Base-by-base conservation (phyloP, 2,888 invertebrate species). In the Nipponacmea schrenckii region DNA sequence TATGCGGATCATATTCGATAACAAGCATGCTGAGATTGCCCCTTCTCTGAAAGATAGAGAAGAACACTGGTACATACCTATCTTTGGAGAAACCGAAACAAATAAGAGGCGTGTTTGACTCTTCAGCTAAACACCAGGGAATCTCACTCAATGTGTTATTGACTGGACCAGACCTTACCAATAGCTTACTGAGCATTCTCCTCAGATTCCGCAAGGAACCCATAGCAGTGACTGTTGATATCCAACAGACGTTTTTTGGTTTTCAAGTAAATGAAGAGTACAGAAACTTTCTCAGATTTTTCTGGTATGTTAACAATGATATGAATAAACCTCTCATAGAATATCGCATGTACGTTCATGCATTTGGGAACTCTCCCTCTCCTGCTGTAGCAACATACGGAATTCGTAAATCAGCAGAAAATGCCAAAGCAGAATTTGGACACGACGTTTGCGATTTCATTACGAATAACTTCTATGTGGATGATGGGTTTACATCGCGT, bases 111-210 rank as follows among this genome's bases (percentile, higher is more conserved):
- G n/a, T n/a, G n/a, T n/a, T n/a, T n/a, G n/a, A n/a, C n/a, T n/a
- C n/a, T n/a, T n/a, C n/a, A n/a, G n/a, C n/a, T n/a, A n/a, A n/a
- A n/a, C n/a, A n/a, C n/a, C n/a, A n/a, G n/a, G n/a, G n/a, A n/a
- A n/a, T n/a, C n/a, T n/a, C n/a, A n/a, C n/a, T n/a, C 48, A 48
- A 67, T 31, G 31, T 69, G n/a, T 56, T 78, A 20, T 64, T 78
- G 45, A 75, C 67, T 10, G 75, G 78, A 4, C 78, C 77, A 15
- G 75, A 78, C 50, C 56, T 73, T 20, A 74, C 70, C 1, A 78
- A 78, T 56, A 75, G 68, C 45, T 67, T 78, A 4, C 26, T 75
- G 26, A 77, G 78, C 12, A 68, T 77, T 20, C 65, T 78, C 2
- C 24, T 74, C 7, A 44, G 78, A 8, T 78, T 78, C 65, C 67